These are phyloP conservation scores for Nomada goodeniana DNA, from an alignment of 2,888 invertebrate genomes.

Conservation along the genomic window DNA sequence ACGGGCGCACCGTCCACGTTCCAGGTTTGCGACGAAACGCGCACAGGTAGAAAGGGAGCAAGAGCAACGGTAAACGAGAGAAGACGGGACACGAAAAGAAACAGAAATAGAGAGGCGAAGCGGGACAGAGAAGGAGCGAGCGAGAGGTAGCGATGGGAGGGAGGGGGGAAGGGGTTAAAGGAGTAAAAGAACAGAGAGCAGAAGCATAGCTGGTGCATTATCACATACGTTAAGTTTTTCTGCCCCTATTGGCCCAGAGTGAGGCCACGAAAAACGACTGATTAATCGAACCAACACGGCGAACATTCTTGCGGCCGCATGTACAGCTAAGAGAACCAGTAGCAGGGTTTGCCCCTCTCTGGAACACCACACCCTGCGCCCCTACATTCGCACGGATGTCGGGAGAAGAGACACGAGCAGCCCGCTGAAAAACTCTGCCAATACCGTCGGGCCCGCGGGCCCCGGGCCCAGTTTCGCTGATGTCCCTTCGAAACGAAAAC, in stretches of 20 bases:
- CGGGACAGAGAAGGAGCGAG: too few relatives aligned
- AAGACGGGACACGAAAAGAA: neutral
- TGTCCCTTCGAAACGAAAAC: conserved; percentile 70
- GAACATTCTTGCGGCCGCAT: conserved; percentile 66
- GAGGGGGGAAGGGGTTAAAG: neutral
- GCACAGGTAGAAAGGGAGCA: conserved; percentile 5
- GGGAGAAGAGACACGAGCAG: conserved; percentile 70
- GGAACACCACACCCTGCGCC: conserved; percentile 68
- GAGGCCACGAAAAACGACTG: conserved; percentile 68
- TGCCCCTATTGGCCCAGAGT: conserved; percentile 71
- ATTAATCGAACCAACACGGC: conserved; percentile 76
- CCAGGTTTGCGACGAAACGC: conserved; percentile 24
- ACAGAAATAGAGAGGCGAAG: neutral
- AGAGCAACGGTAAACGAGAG: conserved; percentile 12
- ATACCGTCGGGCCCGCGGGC: conserved; percentile 48
- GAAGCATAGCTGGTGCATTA: conserved; percentile 75
- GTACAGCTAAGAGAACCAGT: conserved; percentile 56
- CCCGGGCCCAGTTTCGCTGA: conserved; percentile 64
- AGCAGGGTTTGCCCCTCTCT: conserved; percentile 29
- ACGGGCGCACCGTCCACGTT: conserved; percentile 51
- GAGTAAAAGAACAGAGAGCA: conserved; percentile 1
- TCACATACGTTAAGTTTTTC: conserved; percentile 79
- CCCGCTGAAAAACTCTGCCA: conserved; percentile 62
- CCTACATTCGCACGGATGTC: conserved; percentile 69
- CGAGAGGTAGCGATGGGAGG: neutral